Base-by-base conservation (phyloP, 2,113 vertebrate genomes). In the Tautogolabrus adspersus region DNA sequence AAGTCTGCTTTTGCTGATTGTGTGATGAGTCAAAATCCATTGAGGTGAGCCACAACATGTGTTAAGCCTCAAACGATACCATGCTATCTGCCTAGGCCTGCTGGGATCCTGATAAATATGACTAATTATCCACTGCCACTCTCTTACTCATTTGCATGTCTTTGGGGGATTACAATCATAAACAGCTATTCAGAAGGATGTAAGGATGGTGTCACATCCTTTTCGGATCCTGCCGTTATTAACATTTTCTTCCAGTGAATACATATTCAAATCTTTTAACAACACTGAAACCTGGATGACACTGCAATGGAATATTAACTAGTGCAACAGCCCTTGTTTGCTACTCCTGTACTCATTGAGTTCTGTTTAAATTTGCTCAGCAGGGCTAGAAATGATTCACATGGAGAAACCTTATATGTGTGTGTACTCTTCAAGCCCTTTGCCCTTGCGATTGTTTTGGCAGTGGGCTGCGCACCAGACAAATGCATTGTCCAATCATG, bases 371-470 rank as follows among this genome's bases (percentile, higher is more conserved):
- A 78, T 87, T 82, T 77, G 76, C 67, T 77, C 66, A 72, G 79
- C 75, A 65, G 64, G 56, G 51, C 59, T 58, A 44, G 55, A 80
- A 87, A 86, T 84, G 56, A 89, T 77, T 87, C 84, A 83, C 72
- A 71, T 72, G 68, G 63, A 1, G 82, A 85, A 89, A 92, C 77
- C 72, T 26, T 90, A 85, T 88, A 87, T 75, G 57, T 90, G 85
- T 92, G 86, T 88, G 78, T 93, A 90, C 84, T 92, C 89, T 79
- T 90, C 83, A 82, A 87, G 83, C 69, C 84, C 63, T 88, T 88
- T 92, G 89, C 88, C 93, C 85, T 90, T 90, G 88, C 87, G 68
- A 81, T 90, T 89, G 90, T 88, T 90, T 91, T 88, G 89, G 85
- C 87, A 85, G 79, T 42, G 67, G 75, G 75, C 71, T 88, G 78